Percentiles rank a stretch among this genome's conserved stretches.
Evolutionary conservation across 2,888 invertebrate species (phyloP).

Genomic region (Trisateles emortualis): DNA sequence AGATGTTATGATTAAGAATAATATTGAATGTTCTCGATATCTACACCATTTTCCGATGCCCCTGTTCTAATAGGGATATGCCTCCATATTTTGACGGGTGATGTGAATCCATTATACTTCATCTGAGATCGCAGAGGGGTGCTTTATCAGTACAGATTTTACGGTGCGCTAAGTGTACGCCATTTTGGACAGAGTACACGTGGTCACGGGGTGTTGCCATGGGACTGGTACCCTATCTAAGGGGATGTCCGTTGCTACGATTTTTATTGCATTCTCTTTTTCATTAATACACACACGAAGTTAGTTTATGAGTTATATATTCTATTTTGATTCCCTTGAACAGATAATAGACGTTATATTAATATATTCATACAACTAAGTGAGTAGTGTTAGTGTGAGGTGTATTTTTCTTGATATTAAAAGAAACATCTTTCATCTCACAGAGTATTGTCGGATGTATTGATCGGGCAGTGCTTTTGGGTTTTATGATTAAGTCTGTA

Average conservation of each 20-base stretch:
- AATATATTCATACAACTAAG: too few species aligned
- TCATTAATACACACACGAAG: conserved; percentile 33
- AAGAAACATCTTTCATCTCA: too few species aligned
- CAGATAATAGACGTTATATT: too few species aligned
- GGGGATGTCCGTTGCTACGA: conserved; percentile 41
- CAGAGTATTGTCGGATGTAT: too few species aligned
- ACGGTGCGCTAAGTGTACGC: conserved; percentile 65
- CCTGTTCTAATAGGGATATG: conserved; percentile 46
- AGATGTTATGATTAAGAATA: too few species aligned
- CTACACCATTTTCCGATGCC: conserved; percentile 48
- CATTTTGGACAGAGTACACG: conserved; percentile 60
- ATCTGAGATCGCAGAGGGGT: conserved; percentile 47
- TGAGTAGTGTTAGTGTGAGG: too few species aligned
- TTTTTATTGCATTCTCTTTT: conserved; percentile 38
- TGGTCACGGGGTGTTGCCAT: conserved; percentile 56
- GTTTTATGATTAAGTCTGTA: too few species aligned
- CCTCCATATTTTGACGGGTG: conserved; percentile 56
- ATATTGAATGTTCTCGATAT: conserved; percentile 40
- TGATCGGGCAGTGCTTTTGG: too few species aligned
- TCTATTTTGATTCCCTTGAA: background rate
- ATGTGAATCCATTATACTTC: conserved; percentile 60
- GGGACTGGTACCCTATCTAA: conserved; percentile 31
- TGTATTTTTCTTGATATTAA: too few species aligned
- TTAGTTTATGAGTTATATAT: conserved; percentile 10
- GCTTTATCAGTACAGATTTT: conserved; percentile 58